Conservation (phyloP, 1,140 invertebrate species). For the Drusus annulatus region DNA sequence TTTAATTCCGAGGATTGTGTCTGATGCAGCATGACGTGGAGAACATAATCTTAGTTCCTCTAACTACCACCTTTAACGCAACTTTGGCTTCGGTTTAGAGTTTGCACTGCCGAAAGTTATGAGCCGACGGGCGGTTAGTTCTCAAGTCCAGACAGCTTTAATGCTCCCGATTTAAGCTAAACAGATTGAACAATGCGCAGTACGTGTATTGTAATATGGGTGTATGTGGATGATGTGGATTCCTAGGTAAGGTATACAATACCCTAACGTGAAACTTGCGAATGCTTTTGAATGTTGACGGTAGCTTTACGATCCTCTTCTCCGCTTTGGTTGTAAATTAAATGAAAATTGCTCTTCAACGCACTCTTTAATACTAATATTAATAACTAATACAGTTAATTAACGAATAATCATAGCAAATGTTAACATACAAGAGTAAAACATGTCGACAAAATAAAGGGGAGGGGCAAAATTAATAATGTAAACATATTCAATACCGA, state of each 20-base stretch:
- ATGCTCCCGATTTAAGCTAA: constrained; percentile 39
- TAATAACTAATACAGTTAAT: no score
- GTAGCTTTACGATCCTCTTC: no score
- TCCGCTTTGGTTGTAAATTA: no score
- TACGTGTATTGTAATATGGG: no score
- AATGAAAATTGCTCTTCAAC: no score
- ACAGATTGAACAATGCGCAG: constrained; percentile 6
- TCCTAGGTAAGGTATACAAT: background rate
- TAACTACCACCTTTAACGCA: constrained; percentile 32
- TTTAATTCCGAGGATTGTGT: constrained; percentile 39
- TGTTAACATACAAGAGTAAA: no score
- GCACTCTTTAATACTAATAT: no score
- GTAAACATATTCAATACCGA: no score
- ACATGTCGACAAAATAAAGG: no score
- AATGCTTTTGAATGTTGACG: no score
- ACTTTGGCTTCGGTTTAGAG: constrained; percentile 45
- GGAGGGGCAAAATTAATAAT: no score
- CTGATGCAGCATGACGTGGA: constrained; percentile 45
- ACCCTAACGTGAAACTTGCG: background rate
- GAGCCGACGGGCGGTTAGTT: constrained; percentile 43
- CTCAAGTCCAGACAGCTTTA: constrained; percentile 54
- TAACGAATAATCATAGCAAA: no score
- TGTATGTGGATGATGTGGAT: background rate
- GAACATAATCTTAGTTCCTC: constrained; percentile 47
- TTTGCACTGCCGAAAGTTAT: constrained; percentile 45